phyloP scores from a whole-genome alignment of 2,888 invertebrate genomes.

The Thymelicus lineola region DNA sequence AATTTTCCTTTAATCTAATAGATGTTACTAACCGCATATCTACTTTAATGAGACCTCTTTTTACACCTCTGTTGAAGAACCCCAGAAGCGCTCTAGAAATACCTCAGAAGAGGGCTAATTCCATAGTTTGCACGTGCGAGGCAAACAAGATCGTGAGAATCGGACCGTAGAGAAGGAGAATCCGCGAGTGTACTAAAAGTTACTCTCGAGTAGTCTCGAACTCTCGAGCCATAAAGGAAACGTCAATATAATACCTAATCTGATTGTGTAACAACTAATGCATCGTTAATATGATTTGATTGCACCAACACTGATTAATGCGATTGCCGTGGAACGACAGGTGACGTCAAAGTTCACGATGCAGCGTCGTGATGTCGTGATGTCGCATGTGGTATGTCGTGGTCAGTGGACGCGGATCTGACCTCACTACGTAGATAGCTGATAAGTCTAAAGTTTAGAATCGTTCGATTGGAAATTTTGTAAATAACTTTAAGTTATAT shows the following conservation, averaged over 20 bases:
- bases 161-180: no score
- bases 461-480: no score
- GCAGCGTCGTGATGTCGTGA: background rate
- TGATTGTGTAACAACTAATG: background rate
- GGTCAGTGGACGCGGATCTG: background rate
- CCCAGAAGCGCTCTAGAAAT: no score
- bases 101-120: no score
- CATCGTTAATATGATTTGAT: conserved; percentile 1
- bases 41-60: no score
- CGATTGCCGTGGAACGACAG: background rate
- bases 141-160: no score
- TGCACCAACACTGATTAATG: background rate
- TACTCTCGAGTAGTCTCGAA: background rate
- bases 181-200: no score
- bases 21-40: no score
- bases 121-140: no score
- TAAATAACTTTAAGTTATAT: no score
- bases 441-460: background rate
- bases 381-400: background rate
- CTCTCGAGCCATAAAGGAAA: background rate
- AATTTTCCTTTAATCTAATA: background rate
- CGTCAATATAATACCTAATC: background rate
- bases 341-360: background rate
- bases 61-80: no score
- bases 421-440: conserved; percentile 2